Conservation (phyloP, 2,113 vertebrate genomes). For the Oncorhynchus masou region DNA sequence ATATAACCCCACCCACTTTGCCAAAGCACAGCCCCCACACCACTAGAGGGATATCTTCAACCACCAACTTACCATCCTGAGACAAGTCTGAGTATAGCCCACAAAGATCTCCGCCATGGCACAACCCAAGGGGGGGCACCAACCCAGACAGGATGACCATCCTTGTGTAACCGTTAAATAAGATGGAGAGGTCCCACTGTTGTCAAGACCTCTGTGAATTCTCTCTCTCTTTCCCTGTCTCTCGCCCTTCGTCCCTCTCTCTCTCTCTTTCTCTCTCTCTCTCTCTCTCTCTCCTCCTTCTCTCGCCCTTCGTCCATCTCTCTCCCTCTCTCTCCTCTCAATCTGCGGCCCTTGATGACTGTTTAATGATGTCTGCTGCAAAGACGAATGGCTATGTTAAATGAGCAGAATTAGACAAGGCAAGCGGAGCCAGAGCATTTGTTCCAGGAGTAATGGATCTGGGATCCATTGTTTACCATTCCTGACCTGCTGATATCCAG, state of each 20-base stretch:
- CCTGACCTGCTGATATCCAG: constrained; percentile 36
- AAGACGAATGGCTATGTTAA: constrained; percentile 79
- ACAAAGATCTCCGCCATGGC: too few species aligned
- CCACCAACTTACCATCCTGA: too few species aligned
- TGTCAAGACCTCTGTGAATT: constrained; percentile 22
- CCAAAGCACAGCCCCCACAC: too few species aligned
- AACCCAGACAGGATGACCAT: too few species aligned
- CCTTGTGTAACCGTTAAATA: constrained; percentile 58
- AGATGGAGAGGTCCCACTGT: constrained; percentile 46
- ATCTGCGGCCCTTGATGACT: constrained; percentile 70
- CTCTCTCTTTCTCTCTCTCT: constrained; percentile 7
- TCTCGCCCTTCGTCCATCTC: background rate
- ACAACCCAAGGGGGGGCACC: too few species aligned
- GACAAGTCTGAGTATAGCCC: too few species aligned
- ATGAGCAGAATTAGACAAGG: constrained; percentile 77
- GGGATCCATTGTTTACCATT: constrained; percentile 65
- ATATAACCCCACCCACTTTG: too few species aligned
- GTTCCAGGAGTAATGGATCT: constrained; percentile 74
- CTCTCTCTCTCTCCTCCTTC: constrained; percentile 34
- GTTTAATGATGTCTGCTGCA: constrained; percentile 81
- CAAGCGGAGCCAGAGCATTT: constrained; percentile 67
- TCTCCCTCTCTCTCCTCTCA: constrained; percentile 17
- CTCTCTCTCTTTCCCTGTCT: constrained; percentile 30
- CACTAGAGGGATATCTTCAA: too few species aligned
- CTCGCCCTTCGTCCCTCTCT: constrained; percentile 1